phyloP scores from a whole-genome alignment of 2,888 invertebrate species.

The Capitulum mitella region DNA sequence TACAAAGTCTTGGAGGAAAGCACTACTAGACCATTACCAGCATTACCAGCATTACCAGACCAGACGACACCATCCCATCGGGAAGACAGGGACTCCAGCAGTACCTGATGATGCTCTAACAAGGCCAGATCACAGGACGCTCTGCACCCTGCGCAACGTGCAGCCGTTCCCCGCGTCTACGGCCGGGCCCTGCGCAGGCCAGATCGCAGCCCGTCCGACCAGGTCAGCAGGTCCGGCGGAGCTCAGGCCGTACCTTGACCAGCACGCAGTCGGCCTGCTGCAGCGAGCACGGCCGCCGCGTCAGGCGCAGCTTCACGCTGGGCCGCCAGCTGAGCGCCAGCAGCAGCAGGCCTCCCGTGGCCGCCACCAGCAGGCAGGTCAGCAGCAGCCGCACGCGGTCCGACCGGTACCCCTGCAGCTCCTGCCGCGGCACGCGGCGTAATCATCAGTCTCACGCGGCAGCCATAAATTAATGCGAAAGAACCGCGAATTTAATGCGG shows the following conservation, averaged over 20 bases:
- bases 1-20: no score
- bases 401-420: background rate
- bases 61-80: background rate
- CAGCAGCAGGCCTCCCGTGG: constrained; percentile 7
- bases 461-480: no score
- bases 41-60: background rate
- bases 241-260: background rate
- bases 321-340: background rate
- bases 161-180: no score
- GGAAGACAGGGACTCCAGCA: background rate
- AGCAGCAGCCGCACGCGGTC: background rate
- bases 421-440: no score
- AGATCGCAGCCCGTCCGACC: no score
- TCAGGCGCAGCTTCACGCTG: background rate
- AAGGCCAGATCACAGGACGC: no score
- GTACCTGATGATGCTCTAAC: no score
- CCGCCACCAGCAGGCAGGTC: background rate
- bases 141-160: no score
- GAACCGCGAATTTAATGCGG: no score
- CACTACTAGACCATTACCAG: no score
- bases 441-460: no score
- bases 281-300: background rate
- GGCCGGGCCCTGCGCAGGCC: no score
- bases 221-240: background rate
- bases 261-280: background rate